Evolutionary conservation across 2,888 invertebrate genomes (phyloP).

Genomic region (Uropetala carovei): DNA sequence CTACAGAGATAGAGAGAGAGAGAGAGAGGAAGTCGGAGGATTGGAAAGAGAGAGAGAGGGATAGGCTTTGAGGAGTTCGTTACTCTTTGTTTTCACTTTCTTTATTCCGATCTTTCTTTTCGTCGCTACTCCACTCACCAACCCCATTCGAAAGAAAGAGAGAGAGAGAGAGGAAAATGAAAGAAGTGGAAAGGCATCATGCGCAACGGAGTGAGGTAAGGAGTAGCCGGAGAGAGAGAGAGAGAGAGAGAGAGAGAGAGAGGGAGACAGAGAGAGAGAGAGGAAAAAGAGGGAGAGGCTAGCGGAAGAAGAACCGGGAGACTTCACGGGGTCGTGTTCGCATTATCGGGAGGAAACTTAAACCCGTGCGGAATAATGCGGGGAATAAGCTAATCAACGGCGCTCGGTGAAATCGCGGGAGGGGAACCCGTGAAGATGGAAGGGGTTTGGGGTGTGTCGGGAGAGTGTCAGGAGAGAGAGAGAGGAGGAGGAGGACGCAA

Average conservation of each 20-base stretch:
- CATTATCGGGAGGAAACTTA: not conserved
- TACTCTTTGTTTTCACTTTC: not conserved
- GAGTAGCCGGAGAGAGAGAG: not conserved
- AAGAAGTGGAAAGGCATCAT: no score
- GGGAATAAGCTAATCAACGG: conserved; percentile 22
- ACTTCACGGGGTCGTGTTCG: not conserved
- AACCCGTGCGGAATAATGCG: not conserved
- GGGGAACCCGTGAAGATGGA: not conserved
- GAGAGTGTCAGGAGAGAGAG: no score
- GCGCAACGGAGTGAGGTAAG: not conserved
- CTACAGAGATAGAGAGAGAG: not conserved
- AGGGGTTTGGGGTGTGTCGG: not conserved
- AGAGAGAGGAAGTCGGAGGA: not conserved
- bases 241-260: not conserved
- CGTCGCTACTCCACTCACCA: not conserved
- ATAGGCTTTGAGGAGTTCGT: not conserved
- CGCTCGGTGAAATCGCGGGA: not conserved
- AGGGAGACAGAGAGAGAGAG: not conserved
- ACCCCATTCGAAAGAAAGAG: not conserved
- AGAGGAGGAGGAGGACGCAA: not conserved
- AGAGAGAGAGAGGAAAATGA: no score
- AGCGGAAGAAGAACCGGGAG: not conserved
- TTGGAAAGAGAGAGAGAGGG: not conserved
- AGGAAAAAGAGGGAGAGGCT: not conserved
- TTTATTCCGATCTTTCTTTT: not conserved